Evolutionary conservation across 2,888 invertebrate genomes (phyloP).

Genomic region (Criorhina ranunculi): DNA sequence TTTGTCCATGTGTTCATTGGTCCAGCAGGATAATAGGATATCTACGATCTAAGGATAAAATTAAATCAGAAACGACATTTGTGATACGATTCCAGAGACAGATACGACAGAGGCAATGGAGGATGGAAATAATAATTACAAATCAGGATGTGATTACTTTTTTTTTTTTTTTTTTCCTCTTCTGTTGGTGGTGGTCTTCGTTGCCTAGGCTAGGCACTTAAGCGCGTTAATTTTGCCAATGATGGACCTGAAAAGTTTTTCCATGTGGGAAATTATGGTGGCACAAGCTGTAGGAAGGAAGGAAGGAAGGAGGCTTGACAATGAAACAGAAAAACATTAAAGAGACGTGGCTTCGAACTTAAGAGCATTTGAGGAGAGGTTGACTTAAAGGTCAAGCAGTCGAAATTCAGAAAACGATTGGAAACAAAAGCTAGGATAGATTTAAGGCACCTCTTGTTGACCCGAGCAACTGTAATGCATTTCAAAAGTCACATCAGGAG

Average conservation of each 20-base stretch:
- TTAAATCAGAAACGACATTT: slow-evolving; percentile 54
- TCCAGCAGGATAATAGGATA: slow-evolving; percentile 28
- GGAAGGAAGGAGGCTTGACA: neutral
- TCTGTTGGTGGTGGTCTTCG: neutral
- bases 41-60: slow-evolving; percentile 59
- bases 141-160: slow-evolving; percentile 55
- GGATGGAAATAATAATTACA: slow-evolving; percentile 43
- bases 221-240: neutral
- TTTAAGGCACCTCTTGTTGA: too few relatives aligned
- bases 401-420: too few relatives aligned
- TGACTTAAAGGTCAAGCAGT: too few relatives aligned
- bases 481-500: too few relatives aligned
- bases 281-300: too few relatives aligned
- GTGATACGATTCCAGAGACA: slow-evolving; percentile 9
- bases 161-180: neutral
- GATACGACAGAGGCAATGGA: neutral
- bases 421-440: too few relatives aligned
- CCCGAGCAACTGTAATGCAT: too few relatives aligned
- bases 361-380: too few relatives aligned
- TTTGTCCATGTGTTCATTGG: too few relatives aligned
- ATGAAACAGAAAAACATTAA: neutral
- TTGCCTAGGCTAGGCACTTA: neutral
- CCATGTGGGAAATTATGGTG: neutral
- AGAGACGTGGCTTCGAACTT: too few relatives aligned
- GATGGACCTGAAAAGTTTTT: neutral